Base-by-base conservation (phyloP, 2,888 invertebrate genomes). In the Chouioia cunea region DNA sequence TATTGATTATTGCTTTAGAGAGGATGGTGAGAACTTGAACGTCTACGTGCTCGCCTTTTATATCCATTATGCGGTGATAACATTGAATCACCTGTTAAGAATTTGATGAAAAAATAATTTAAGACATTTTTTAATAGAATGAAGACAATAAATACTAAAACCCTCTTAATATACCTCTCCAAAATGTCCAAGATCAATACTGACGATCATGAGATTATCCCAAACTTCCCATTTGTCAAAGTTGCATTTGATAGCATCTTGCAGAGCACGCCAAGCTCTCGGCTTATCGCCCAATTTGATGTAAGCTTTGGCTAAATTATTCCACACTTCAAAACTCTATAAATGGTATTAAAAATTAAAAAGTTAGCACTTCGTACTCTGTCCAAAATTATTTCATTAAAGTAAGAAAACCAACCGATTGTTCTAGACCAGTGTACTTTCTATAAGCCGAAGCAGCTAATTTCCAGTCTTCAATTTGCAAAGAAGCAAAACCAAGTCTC, bases 321-420 rank as follows among this genome's bases (percentile, higher is more conserved):
- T 99, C 99, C 99, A 99, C 0, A 97, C 97, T 86, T 99, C 97
- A 84, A 96, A 98, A 65, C 94, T 93, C 86, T 93, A 87, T 0
- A 92, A 82, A 36, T 10, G 4, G 10, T 71, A 27, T 60, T 54
- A 22, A 56, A 67, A 0, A 92, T 77, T 67, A 54, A 56, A 16
- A 65, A 20, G 18, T 50, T 50, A 50, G 16, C 16, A 16, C 16
- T 6, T 50, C 0, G 16, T 50, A 50, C 16, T 36, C 16, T 2
- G 4, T 53, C 20, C 22, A 3, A 56, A 36, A 44, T 58, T 23
- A 52, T 63, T 54, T 18, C 12, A 27, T 43, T 36, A 22, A 20
- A 46, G 27, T 8, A 43, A n/a, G n/a, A 62, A 52, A 46, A 27
- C 12, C 8, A 79, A 89, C 90, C 77, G 90, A 90, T 73, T 87